Conservation (phyloP, 30 jellyfish, hydroid and myxozoan genomes). For the Sanderia malayensis region DNA sequence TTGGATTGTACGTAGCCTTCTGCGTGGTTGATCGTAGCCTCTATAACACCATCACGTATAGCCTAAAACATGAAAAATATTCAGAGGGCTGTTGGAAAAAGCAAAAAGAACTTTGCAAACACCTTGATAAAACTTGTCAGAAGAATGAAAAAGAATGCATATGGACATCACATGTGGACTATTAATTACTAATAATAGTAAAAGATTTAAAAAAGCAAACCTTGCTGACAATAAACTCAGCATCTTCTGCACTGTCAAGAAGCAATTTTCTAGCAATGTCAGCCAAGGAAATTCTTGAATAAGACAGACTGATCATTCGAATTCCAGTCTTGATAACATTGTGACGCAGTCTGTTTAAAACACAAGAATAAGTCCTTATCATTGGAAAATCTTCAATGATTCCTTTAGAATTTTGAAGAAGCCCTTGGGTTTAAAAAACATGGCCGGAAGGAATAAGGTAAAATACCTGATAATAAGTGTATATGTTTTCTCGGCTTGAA, state of each 20-base stretch:
- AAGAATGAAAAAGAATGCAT: too few relatives aligned
- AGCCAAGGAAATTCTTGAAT: slow-evolving; percentile 81
- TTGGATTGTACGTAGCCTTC: slow-evolving; percentile 85
- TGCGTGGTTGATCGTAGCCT: slow-evolving; percentile 91
- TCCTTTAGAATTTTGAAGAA: too few relatives aligned
- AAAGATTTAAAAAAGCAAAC: slow-evolving; percentile 46
- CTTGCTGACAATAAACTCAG: slow-evolving; percentile 95
- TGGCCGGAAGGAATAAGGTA: too few relatives aligned
- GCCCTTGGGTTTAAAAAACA: too few relatives aligned
- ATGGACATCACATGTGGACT: too few relatives aligned
- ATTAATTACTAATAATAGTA: too few relatives aligned
- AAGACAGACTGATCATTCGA: slow-evolving; percentile 92
- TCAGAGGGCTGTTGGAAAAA: too few relatives aligned
- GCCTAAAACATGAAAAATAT: slow-evolving; percentile 57
- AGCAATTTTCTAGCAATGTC: slow-evolving; percentile 85
- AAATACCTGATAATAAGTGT: slow-evolving; percentile 90
- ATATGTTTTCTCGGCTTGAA: slow-evolving; percentile 92
- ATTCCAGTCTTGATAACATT: slow-evolving; percentile 96
- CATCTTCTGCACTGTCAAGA: slow-evolving; percentile 96
- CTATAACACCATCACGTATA: slow-evolving; percentile 94
- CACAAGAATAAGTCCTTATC: too few relatives aligned
- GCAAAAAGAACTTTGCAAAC: too few relatives aligned
- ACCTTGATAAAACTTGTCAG: too few relatives aligned
- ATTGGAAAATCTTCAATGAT: too few relatives aligned
- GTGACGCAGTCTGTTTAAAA: slow-evolving; percentile 85